Evolutionary conservation across 1,140 invertebrate species (phyloP), one percentile per base, ranked within the genome.

Genomic region (Dufourea novaeangliae): DNA sequence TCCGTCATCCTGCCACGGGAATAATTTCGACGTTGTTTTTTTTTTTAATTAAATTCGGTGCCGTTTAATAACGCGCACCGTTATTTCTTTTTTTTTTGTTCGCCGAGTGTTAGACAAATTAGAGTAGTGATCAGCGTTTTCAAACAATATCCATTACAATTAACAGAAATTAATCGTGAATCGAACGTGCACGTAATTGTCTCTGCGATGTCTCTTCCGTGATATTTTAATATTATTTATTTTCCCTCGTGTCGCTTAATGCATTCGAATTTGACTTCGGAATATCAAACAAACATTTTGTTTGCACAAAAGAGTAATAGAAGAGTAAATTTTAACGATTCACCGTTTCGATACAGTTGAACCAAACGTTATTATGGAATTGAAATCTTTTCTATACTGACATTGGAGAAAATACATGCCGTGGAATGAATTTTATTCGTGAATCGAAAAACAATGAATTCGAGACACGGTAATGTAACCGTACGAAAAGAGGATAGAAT

Each of bases 21-120:
- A 71, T 72, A 56, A 82, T 82, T 67, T 63, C 56, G 14, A 54
- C 44, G 52, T 11, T n/a, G n/a, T n/a, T n/a, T n/a, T n/a, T n/a
- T n/a, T n/a, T 29, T 39, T 73, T n/a, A 62, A 62, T 62, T 80
- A 80, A 80, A 77, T 77, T 50, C 56, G 20, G 34, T 37, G 39
- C 63, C n/a, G n/a, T 39, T 37, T 1, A 63, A 63, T n/a, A 14
- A 63, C n/a, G 11, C 14, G 44, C 4, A 20, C 12, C 8, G 41
- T 27, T 11, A 27, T 14, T 11, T 39, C 8, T 1, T 5, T 14
- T 62, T n/a, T n/a, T n/a, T n/a, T 20, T 14, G 7, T 22, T 22
- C 29, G 29, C 8, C 29, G 46, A n/a, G 8, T n/a, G n/a, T n/a
- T n/a, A n/a, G 10, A 20, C 20, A 61, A 61, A 37, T 61, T 61